phyloP scores from a whole-genome alignment of 2,113 vertebrate species.

The Strix aluco region DNA sequence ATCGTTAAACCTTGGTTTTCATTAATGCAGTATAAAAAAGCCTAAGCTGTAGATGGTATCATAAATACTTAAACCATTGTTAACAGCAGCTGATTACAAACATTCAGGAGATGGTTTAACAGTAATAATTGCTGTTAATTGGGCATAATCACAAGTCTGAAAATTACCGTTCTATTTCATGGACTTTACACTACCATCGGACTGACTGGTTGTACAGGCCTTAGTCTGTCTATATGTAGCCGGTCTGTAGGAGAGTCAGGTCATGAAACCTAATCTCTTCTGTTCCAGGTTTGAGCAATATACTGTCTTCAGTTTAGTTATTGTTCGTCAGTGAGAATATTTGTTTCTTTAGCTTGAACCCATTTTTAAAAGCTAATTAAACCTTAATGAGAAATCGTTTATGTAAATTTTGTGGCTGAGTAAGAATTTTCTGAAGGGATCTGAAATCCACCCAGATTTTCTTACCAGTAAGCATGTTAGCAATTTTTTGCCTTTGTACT shows the following conservation, averaged over 20 bases:
- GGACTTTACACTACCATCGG: background rate
- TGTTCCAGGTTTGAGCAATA: background rate
- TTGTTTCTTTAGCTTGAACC: background rate
- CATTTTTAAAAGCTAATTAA: background rate
- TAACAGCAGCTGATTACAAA: background rate
- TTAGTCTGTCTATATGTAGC: background rate
- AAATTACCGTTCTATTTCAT: background rate
- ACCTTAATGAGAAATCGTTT: background rate
- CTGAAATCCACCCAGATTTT: background rate
- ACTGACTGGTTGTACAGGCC: background rate
- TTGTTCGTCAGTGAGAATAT: background rate
- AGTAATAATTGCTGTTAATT: conserved; percentile 2
- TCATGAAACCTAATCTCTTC: background rate
- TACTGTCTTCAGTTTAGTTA: background rate
- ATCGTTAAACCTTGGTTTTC: background rate
- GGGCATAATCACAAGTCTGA: conserved; percentile 9
- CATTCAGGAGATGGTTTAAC: background rate
- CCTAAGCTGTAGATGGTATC: background rate
- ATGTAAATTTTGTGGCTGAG: background rate
- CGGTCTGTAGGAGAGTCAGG: background rate
- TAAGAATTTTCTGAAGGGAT: background rate
- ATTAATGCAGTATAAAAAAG: background rate
- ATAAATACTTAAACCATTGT: background rate
- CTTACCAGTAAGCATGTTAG: background rate
- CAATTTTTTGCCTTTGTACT: background rate